Evolutionary conservation across 2,797 vertebrate species (phyloP).

Genomic region (Eulemur rubriventer): DNA sequence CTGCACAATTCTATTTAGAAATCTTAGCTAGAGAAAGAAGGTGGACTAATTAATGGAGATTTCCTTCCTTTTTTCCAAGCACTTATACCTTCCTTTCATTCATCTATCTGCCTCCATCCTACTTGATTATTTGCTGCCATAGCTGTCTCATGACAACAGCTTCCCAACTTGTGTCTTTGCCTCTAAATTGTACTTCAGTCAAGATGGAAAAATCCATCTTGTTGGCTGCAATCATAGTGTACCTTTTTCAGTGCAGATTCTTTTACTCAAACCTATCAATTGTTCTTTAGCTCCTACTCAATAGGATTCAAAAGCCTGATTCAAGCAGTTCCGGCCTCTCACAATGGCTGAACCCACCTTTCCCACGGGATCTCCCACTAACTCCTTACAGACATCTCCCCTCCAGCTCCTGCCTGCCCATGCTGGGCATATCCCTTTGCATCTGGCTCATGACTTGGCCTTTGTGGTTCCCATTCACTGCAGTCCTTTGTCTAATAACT

Average conservation of each 20-base stretch:
- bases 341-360: not conserved
- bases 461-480: not conserved
- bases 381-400: not conserved
- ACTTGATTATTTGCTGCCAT: not conserved
- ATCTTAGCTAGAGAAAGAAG: not conserved
- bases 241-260: not conserved
- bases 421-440: not conserved
- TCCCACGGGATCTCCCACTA: not conserved
- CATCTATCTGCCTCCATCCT: not conserved
- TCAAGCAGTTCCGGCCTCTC: not conserved
- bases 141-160: not conserved
- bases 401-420: not conserved
- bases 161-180: not conserved
- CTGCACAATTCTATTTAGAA: not conserved
- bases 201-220: not conserved
- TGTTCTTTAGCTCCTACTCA: not conserved
- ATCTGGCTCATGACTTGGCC: not conserved
- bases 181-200: not conserved
- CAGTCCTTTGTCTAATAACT: not conserved
- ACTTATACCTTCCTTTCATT: not conserved
- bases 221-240: not conserved
- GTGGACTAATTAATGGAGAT: not conserved
- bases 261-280: not conserved
- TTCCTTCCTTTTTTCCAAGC: not conserved
- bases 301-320: not conserved